Conservation (phyloP, 2,888 invertebrate species). For the Lasius platythorax region DNA sequence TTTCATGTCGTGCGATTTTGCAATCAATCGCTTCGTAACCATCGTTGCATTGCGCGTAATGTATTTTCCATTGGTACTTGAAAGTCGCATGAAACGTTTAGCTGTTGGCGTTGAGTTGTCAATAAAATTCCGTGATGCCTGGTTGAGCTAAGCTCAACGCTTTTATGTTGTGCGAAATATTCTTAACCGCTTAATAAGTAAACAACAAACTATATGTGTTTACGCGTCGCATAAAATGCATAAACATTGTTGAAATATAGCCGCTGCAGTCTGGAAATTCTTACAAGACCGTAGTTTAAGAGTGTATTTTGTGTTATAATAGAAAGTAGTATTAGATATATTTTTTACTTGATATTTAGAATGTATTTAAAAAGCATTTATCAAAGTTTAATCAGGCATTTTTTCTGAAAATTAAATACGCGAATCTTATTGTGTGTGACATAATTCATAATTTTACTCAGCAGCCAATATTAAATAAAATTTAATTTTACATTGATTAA, state of each 20-base stretch:
- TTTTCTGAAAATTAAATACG: neutral
- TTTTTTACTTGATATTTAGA: neutral
- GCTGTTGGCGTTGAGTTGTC: neutral
- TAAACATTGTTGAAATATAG: neutral
- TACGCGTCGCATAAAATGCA: neutral
- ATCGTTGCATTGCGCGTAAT: neutral
- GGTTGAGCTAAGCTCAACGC: neutral
- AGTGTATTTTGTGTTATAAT: neutral
- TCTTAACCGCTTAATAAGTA: slow-evolving; percentile 21
- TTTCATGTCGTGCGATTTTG: slow-evolving; percentile 18
- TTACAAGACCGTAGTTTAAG: neutral
- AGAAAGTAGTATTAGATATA: neutral
- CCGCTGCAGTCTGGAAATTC: neutral
- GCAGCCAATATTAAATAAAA: neutral
- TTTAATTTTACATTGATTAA: neutral
- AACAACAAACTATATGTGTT: neutral
- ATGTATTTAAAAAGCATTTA: neutral
- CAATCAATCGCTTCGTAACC: slow-evolving; percentile 5
- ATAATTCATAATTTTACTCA: neutral
- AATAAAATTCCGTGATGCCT: neutral
- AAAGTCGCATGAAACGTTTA: neutral
- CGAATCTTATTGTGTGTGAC: neutral
- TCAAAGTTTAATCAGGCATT: neutral
- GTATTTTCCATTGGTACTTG: slow-evolving; percentile 4
- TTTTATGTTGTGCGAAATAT: slow-evolving; percentile 21